Base-by-base conservation (phyloP, 2,797 vertebrate species). In the Glyptemys insculpta region DNA sequence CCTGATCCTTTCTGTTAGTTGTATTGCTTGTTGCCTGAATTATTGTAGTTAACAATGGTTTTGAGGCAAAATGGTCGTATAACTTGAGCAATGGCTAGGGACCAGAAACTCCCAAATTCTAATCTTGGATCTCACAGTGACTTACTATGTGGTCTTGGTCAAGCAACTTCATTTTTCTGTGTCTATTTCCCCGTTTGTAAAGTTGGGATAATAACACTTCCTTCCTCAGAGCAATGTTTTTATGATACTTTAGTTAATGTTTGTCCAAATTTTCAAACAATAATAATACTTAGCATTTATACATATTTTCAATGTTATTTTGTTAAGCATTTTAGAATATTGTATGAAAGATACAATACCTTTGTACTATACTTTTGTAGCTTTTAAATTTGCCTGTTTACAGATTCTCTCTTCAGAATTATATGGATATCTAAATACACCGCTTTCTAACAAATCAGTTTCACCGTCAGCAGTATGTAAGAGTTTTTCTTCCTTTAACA, bases 401-500 rank as follows among this genome's bases (percentile, higher is more conserved):
- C 59, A 1, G 2, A 81, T 49, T 88, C 82, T 68, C 11, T 12
- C 41, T 89, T 65, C 94, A 47, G 89, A 87, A 52, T 80, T 25
- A 41, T 74, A 27, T 41, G 5, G 23, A 47, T 12, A 37, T 34
- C 62, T 49, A 47, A 52, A 68, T 50, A n/a, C 62, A 85, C 12
- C 16, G 31, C 76, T 68, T 88, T 56, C 65, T 16, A 88, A 86
- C 50, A 0, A 3, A 83, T 81, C 56, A 37, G 87, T 85, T 90
- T 74, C 27, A 84, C 37, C 5, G 18, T 85, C 85, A 84, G 80
- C 21, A 53, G 81, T 25, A 9, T 14, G 8, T n/a, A 5, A 91
- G 16, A 11, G 81, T 29, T 62, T 27, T 29, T 95, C 50, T 83
- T 86, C 27, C 83, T 96, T 91, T 54, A 86, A 79, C 85, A 86